phyloP scores from a whole-genome alignment of 2,797 vertebrate species.

The Cirrhinus molitorella region DNA sequence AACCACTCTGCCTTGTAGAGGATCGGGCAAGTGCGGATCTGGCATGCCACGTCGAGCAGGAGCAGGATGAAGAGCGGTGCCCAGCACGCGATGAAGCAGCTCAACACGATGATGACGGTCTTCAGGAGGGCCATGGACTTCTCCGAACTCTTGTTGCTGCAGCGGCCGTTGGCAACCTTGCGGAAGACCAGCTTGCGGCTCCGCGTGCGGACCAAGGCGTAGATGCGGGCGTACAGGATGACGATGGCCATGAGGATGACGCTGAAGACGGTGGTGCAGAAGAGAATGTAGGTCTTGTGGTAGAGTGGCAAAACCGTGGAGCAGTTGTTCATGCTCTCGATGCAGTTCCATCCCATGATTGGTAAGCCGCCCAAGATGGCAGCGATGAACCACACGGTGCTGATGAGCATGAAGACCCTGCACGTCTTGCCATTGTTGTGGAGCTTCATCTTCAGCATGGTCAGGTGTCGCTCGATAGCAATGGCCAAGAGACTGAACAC shows the following conservation, averaged over 20 bases:
- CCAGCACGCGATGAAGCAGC: slow-evolving; percentile 97
- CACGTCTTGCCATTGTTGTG: slow-evolving; percentile 92
- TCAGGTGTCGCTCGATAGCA: slow-evolving; percentile 96
- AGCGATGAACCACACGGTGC: slow-evolving; percentile 92
- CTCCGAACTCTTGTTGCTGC: slow-evolving; percentile 90
- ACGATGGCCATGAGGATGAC: slow-evolving; percentile 93
- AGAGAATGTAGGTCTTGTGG: slow-evolving; percentile 98
- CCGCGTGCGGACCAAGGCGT: slow-evolving; percentile 90
- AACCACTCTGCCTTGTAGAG: slow-evolving; percentile 96
- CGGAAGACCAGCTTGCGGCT: slow-evolving; percentile 93
- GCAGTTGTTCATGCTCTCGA: slow-evolving; percentile 80
- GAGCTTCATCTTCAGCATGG: slow-evolving; percentile 98
- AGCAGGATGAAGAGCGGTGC: slow-evolving; percentile 95
- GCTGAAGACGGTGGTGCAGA: slow-evolving; percentile 95
- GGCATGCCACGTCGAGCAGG: slow-evolving; percentile 92
- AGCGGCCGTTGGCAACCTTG: slow-evolving; percentile 86
- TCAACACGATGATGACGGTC: slow-evolving; percentile 96
- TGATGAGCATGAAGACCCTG: slow-evolving; percentile 95
- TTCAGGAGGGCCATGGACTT: slow-evolving; percentile 95
- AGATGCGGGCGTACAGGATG: slow-evolving; percentile 93
- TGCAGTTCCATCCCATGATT: slow-evolving; percentile 97
- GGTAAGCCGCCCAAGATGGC: slow-evolving; percentile 90
- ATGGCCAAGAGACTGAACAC: slow-evolving; percentile 97
- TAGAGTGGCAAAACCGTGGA: slow-evolving; percentile 97
- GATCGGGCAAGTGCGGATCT: slow-evolving; percentile 85